Base-by-base conservation (phyloP, 2,888 invertebrate genomes). In the Agrilus cyanescens region DNA sequence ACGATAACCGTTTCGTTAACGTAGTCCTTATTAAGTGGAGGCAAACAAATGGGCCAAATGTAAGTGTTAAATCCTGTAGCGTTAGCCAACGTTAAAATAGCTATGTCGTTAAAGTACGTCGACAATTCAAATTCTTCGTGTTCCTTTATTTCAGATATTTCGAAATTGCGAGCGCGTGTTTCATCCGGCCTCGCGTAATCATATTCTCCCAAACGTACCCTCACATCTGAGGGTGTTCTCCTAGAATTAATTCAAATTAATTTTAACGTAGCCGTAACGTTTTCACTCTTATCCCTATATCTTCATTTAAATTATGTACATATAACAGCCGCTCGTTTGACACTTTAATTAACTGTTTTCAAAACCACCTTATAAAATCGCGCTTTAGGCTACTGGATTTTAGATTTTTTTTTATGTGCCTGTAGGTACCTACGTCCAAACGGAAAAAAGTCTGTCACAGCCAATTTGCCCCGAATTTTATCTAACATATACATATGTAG, bases 31-130 rank as follows among this genome's bases (percentile, higher is more conserved):
- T 53, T 51, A 10, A 74, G 54, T 0, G 84, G 82, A 0, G 89
- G 89, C 48, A 90, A 72, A 59, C 89, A 90, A 41, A 88, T 78
- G 0, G 87, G 88, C 82, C 86, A 85, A 40, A 89, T 82, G 56
- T 85, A 86, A 1, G 78, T 75, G 54, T 82, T 82, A 60, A 86
- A 87, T 4, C 75, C 65, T 0, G 82, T 78, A 0, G 80, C 71
- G 7, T 75, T 66, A 47, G 78, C 71, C 39, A 87, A 66, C 53
- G 76, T 78, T 34, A 90, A 52, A 31, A 89, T 72, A 0, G 85
- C 83, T 39, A 89, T 82, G 56, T 90, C 89, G 57, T 90, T 75
- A 48, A 76, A 76, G 58, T 82, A 85, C 1, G 76, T 82, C 1
- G 72, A 59, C 2, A 72, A 59, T 53, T 84, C 76, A 59, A 79